These are phyloP conservation scores for Pantherophis vulpinus DNA, from an alignment of 2,797 vertebrate species.

Conservation along the genomic window DNA sequence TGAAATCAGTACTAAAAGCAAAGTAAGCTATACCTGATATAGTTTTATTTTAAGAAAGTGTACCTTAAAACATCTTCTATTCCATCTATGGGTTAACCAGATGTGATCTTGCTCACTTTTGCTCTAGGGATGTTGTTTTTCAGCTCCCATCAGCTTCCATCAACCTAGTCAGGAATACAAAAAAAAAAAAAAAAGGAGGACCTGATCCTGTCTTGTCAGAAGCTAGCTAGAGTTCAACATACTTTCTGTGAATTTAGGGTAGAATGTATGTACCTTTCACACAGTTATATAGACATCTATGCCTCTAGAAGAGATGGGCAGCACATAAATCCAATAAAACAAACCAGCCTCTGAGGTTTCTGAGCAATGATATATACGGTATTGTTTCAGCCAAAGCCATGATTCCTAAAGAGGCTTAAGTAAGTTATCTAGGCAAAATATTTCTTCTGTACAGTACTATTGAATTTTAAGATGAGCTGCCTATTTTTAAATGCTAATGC, in stretches of 20 bases:
- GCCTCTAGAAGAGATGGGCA: not conserved
- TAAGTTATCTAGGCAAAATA: not conserved
- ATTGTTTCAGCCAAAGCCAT: not conserved
- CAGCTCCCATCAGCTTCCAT: not conserved
- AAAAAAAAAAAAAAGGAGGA: not conserved
- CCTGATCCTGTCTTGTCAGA: not conserved
- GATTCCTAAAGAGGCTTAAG: not conserved
- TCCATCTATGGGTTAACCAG: not conserved
- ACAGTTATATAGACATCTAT: not conserved
- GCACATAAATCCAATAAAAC: not conserved
- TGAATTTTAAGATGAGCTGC: not conserved
- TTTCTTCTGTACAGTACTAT: not conserved
- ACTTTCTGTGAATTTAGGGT: not conserved
- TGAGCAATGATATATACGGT: not conserved
- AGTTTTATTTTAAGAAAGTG: not conserved
- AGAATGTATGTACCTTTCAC: not conserved
- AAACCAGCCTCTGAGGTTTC: not conserved
- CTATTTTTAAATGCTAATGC: not conserved
- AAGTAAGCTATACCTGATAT: slow-evolving; percentile 71
- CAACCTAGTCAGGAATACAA: not conserved
- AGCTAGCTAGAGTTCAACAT: not conserved
- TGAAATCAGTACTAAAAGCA: slow-evolving; percentile 98
- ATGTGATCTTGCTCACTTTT: not conserved
- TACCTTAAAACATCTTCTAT: not conserved
- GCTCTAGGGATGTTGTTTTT: not conserved